phyloP scores from a whole-genome alignment of 2,797 vertebrate species.

The Otolemur crassicaudatus region DNA sequence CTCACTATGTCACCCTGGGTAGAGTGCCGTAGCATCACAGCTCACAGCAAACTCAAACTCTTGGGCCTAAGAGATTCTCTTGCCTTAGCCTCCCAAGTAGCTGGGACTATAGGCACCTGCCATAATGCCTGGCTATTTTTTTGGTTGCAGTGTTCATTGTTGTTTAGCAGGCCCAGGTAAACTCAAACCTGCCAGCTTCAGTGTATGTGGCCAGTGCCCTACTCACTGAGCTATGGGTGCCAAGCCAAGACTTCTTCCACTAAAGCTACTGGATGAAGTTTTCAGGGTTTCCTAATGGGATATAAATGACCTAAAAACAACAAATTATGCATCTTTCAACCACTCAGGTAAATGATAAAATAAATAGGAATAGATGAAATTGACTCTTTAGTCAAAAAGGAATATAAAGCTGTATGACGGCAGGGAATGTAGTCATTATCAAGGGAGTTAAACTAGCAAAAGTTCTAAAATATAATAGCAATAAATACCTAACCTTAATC shows the following conservation, averaged over 20 bases:
- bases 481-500: slow-evolving; percentile 87
- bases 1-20: no score
- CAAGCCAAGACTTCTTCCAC: slow-evolving; percentile 30
- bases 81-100: no score
- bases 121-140: no score
- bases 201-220: no score
- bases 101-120: no score
- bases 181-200: no score
- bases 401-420: slow-evolving; percentile 86
- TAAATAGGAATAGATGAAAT: slow-evolving; percentile 83
- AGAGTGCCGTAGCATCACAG: no score
- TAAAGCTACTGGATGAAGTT: slow-evolving; percentile 78
- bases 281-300: slow-evolving; percentile 83
- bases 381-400: slow-evolving; percentile 83
- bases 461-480: slow-evolving; percentile 86
- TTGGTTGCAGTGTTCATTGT: no score
- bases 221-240: no score
- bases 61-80: no score
- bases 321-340: slow-evolving; percentile 85
- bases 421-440: slow-evolving; percentile 84
- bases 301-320: slow-evolving; percentile 84
- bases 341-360: slow-evolving; percentile 86
- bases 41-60: no score
- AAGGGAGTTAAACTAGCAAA: slow-evolving; percentile 83
- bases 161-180: no score